Percentiles rank a stretch among this genome's conserved stretches.
Evolutionary conservation across 2,888 invertebrate genomes (phyloP).

Genomic region (Aphidoletes aphidimyza): DNA sequence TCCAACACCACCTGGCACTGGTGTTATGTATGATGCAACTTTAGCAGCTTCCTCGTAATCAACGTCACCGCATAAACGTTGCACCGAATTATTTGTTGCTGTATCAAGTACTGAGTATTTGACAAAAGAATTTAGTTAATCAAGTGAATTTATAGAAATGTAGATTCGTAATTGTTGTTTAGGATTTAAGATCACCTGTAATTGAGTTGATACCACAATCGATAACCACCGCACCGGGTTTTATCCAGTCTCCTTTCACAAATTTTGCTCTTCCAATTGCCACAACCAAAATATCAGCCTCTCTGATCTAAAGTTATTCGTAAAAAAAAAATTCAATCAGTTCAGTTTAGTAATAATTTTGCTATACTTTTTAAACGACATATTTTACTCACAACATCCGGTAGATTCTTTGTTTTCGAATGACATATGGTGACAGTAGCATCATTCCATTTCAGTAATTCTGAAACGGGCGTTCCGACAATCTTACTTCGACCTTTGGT

Average conservation of each 20-base stretch:
- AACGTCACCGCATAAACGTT: constrained; percentile 94
- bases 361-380: too few relatives aligned
- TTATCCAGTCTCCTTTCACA: constrained; percentile 95
- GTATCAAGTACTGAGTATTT: constrained; percentile 68
- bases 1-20: constrained; percentile 97
- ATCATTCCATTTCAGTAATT: constrained; percentile 94
- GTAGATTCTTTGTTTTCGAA: constrained; percentile 88
- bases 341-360: background rate
- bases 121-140: too few relatives aligned
- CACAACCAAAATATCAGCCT: constrained; percentile 96
- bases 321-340: background rate
- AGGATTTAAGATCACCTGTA: too few relatives aligned
- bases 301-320: constrained; percentile 70
- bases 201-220: constrained; percentile 98
- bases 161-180: too few relatives aligned
- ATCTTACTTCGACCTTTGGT: constrained; percentile 83
- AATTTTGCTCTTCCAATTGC: constrained; percentile 91
- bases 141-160: background rate
- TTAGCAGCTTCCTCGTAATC: constrained; percentile 81
- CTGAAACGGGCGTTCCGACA: constrained; percentile 94
- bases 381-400: constrained; percentile 72
- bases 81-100: constrained; percentile 77
- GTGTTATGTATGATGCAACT: constrained; percentile 90
- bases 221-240: constrained; percentile 97
- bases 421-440: constrained; percentile 98